Base-by-base conservation (phyloP, 2,113 vertebrate species). In the Chunga burmeisteri region DNA sequence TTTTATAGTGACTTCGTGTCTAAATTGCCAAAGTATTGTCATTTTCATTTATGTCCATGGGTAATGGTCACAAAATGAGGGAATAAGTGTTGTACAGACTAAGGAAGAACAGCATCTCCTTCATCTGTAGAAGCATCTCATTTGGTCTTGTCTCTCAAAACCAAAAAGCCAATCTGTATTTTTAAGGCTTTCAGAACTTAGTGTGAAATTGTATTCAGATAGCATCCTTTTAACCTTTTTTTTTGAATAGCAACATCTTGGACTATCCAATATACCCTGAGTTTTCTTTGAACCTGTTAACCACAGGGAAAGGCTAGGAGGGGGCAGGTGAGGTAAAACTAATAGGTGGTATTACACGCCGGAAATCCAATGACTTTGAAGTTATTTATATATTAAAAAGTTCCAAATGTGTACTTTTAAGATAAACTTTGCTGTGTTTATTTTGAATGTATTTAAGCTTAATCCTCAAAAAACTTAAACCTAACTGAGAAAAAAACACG, bases 361-460 rank as follows among this genome's bases (percentile, higher is more conserved):
- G 71, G n/a, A 72, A 95, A 89, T 89, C 73, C 70, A 85, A 34
- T 93, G 22, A 20, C 95, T 96, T 96, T 95, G 81, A 96, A 95
- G 91, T 94, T 91, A 66, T 70, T 94, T 90, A 47, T 75, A 26
- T 58, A 77, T 59, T 32, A 55, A 63, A 67, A 73, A 70, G 71
- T 93, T 86, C 67, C 44, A 90, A 88, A 88, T 90, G 84, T 94
- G 95, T 88, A 77, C 58, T 59, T 97, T 40, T 74, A 89, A 95
- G 97, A 97, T 95, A 96, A 94, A 91, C 66, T 93, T 66, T 47
- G 29, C 78, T 74, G 42, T 83, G 23, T 59, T 93, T 70, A 88
- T 23, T 96, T 94, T 70, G 58, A 90, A 91, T 58, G 32, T 71
- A 27, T 94, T 96, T 93, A 70, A 86, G 29, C 40, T 40, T 86